These are phyloP conservation scores for Holocentrus rufus DNA, from an alignment of 2,797 vertebrate species.

Conservation along the genomic window DNA sequence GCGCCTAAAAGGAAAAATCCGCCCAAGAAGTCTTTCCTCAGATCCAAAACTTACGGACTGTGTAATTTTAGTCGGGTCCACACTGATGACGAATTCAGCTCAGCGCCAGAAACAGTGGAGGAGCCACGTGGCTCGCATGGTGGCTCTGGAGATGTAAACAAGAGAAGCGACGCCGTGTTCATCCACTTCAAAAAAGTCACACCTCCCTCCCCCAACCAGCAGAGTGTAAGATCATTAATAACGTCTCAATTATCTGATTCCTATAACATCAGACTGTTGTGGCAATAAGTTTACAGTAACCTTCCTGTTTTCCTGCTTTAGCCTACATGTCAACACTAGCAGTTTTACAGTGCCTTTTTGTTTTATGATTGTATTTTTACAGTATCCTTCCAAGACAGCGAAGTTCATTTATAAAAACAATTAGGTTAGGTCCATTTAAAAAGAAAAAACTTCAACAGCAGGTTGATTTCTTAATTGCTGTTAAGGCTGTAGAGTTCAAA, in stretches of 20 bases:
- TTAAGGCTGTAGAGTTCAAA: too few species aligned
- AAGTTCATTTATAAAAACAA: too few species aligned
- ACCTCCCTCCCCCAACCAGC: constrained; percentile 18
- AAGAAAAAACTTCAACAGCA: not conserved
- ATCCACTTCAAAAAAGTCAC: constrained; percentile 35
- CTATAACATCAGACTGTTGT: too few species aligned
- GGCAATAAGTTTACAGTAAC: too few species aligned
- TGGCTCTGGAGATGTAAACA: constrained; percentile 55
- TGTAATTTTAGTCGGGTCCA: constrained; percentile 67
- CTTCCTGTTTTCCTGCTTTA: too few species aligned
- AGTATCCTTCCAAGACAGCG: too few species aligned
- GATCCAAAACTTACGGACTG: constrained; percentile 73
- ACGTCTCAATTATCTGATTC: not conserved
- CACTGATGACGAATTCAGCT: constrained; percentile 47
- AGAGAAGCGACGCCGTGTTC: constrained; percentile 50
- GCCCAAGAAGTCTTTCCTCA: constrained; percentile 58
- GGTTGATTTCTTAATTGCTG: not conserved
- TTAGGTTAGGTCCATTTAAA: not conserved
- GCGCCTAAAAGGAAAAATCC: constrained; percentile 23
- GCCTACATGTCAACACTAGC: too few species aligned
- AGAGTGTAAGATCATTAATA: constrained; percentile 58
- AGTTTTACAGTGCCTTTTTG: too few species aligned
- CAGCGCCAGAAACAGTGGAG: constrained; percentile 16
- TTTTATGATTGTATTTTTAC: not conserved
- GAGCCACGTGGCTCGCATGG: constrained; percentile 52